Conservation (phyloP, 2,797 vertebrate species). For the Syngnathus acus region DNA sequence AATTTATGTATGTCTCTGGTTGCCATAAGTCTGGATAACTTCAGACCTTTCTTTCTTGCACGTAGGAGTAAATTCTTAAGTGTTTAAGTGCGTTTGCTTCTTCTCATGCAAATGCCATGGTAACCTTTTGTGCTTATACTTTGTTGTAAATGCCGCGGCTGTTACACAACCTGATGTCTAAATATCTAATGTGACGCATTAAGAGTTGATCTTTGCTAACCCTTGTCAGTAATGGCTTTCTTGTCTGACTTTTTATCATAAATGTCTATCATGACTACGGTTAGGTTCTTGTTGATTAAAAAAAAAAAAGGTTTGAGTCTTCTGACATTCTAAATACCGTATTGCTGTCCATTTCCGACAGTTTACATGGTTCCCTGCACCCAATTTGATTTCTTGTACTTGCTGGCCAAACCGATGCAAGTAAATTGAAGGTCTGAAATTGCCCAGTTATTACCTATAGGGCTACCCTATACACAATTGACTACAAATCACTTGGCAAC, state of each 20-base stretch:
- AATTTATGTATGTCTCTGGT: background rate
- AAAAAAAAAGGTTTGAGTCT: too few species aligned
- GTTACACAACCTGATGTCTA: conserved; percentile 3
- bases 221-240: conserved; percentile 2
- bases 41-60: too few species aligned
- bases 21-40: background rate
- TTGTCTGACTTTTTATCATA: background rate
- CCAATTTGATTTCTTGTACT: too few species aligned
- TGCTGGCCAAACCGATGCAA: background rate
- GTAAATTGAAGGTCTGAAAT: background rate
- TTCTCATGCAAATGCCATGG: conserved; percentile 2
- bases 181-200: background rate
- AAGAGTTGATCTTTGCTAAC: conserved; percentile 1
- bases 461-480: background rate
- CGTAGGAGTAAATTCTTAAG: too few species aligned
- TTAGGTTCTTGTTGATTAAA: background rate
- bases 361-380: background rate
- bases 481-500: background rate
- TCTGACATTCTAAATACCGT: too few species aligned
- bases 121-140: background rate
- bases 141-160: background rate
- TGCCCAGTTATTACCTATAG: background rate
- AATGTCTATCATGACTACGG: background rate
- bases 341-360: background rate
- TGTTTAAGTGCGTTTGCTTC: background rate